phyloP scores from a whole-genome alignment of 1,140 invertebrate genomes.

The Tetramorium parvispinum region DNA sequence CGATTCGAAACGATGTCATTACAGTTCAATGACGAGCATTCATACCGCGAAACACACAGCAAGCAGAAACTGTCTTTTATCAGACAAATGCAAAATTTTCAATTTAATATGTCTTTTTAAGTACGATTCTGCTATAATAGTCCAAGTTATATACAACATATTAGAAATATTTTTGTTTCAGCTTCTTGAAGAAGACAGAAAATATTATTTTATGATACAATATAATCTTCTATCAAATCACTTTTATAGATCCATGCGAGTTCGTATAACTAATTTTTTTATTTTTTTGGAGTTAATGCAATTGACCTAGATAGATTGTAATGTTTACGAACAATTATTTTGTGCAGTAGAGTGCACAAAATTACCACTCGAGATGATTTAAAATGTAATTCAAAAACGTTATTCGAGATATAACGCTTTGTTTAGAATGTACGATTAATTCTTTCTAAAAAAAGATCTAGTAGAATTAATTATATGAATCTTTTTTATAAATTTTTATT shows the following conservation, averaged over 20 bases:
- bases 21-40: constrained; percentile 24
- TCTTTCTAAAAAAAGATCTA: background rate
- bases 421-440: background rate
- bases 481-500: background rate
- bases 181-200: background rate
- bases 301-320: background rate
- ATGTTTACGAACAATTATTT: background rate
- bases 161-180: background rate
- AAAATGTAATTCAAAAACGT: background rate
- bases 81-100: background rate
- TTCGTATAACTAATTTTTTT: background rate
- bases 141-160: too few species aligned
- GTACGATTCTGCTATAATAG: background rate
- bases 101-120: background rate
- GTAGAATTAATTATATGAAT: constrained; percentile 8
- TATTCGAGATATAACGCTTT: background rate
- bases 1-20: constrained; percentile 8
- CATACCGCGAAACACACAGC: background rate
- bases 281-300: background rate
- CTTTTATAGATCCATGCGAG: background rate
- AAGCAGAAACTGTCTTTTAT: background rate
- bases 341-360: background rate
- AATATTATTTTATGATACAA: background rate
- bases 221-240: background rate
- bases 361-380: too few species aligned